Conservation (phyloP, 1,140 invertebrate genomes). For the Plectrocnemia conspersa region DNA sequence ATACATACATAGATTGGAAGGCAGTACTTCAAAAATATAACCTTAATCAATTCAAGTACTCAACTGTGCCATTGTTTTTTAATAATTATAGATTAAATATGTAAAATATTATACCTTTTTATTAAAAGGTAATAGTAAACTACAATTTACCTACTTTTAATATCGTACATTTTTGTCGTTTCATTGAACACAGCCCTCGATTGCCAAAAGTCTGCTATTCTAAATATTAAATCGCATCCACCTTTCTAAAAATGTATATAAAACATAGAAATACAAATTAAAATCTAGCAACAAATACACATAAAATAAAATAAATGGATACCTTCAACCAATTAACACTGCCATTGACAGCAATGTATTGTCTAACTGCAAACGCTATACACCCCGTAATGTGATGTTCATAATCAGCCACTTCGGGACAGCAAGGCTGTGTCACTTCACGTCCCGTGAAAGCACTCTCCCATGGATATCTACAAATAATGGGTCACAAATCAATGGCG, state of each 20-base stretch:
- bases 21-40: no score
- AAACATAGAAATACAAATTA: no score
- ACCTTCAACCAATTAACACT: conserved; percentile 50
- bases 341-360: conserved; percentile 48
- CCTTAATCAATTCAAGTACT: no score
- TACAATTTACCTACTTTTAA: conserved; percentile 41
- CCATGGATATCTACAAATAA: conserved; percentile 48
- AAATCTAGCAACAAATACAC: no score
- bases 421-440: conserved; percentile 55
- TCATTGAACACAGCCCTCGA: conserved; percentile 51
- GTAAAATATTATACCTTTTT: conserved; percentile 7
- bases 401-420: conserved; percentile 51
- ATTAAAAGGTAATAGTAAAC: no score
- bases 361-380: conserved; percentile 50
- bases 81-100: no score
- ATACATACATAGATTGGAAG: no score
- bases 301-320: conserved; percentile 1
- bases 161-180: conserved; percentile 45
- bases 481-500: background rate
- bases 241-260: conserved; percentile 41
- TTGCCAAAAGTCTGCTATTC: conserved; percentile 54
- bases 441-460: conserved; percentile 55
- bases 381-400: conserved; percentile 55
- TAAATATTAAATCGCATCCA: conserved; percentile 50
- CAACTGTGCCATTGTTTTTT: no score